Base-by-base conservation (phyloP, 2,113 vertebrate species). In the Eonycteris spelaea region DNA sequence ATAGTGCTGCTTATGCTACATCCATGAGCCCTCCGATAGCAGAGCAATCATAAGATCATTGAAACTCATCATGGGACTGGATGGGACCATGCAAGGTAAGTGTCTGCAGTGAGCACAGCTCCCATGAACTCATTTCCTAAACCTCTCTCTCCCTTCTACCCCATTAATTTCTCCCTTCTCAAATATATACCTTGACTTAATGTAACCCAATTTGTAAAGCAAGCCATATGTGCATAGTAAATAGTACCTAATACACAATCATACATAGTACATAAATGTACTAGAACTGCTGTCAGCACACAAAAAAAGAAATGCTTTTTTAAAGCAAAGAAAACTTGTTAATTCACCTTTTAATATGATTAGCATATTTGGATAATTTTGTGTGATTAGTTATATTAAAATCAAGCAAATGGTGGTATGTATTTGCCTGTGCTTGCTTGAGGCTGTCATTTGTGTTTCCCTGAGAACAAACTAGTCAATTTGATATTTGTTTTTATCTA, bases 41-140 rank as follows among this genome's bases (percentile, higher is more conserved):
- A 11, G 98, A 99, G 97, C 99, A 99, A 98, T 99, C 98, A 98
- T 99, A 97, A 98, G 99, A 40, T 98, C 99, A 2, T 98, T 99
- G 97, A 99, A 99, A 97, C 98, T 99, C 90, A 98, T 99, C 98
- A 99, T 99, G 99, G 99, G 99, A 98, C 95, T 98, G 79, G 99
- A 99, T 0, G 99, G 99, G 33, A 99, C 98, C 89, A 98, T 97
- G 2, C 97, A 99, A 98, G 99, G 99, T 99, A 98, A 99, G 3
- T 1, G 28, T 53, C 95, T 53, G 16, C 30, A 35, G 19, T 73
- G 28, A 84, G 33, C 48, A 61, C 4, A 15, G 19, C 38, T 84
- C 45, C 22, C 15, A 3, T 26, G 1, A 65, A 45, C 45, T 67
- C 83, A 26, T 78, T 82, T 74, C 51, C 45, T 24, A 43, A 26